phyloP scores from a whole-genome alignment of 1,140 invertebrate species.

The Caenorhabditis remanei region DNA sequence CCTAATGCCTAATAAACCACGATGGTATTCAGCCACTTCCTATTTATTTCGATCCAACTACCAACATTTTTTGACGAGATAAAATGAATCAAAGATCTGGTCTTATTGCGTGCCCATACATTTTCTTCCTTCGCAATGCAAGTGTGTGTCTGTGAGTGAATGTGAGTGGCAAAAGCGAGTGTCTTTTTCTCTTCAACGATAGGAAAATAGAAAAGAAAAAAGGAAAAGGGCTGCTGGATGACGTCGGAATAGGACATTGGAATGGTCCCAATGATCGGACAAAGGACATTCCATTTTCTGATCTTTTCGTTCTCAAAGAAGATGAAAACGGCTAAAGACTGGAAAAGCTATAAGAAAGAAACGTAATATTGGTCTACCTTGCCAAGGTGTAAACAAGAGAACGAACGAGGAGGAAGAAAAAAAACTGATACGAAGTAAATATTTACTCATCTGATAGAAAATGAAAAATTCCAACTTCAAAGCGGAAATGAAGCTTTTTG shows the following conservation, averaged over 20 bases:
- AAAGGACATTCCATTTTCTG: background rate
- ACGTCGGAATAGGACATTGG: background rate
- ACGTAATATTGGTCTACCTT: background rate
- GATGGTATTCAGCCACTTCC: background rate
- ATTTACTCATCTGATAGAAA: background rate
- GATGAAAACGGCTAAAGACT: background rate
- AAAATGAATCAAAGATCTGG: background rate
- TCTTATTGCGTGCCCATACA: background rate
- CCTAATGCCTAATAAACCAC: too few species aligned
- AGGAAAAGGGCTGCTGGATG: background rate
- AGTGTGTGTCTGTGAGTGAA: background rate
- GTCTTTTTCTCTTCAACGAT: background rate
- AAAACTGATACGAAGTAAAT: slow-evolving; percentile 19
- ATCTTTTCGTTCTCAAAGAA: background rate
- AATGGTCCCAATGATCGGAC: slow-evolving; percentile 13
- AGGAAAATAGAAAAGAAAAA: background rate
- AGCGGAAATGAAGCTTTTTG: too few species aligned
- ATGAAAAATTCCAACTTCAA: too few species aligned
- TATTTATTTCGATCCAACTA: background rate
- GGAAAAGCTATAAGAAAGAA: background rate
- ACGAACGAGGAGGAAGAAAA: background rate
- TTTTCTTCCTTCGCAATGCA: background rate
- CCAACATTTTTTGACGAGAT: too few species aligned
- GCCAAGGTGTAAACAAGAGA: slow-evolving; percentile 17
- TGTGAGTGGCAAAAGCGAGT: slow-evolving; percentile 5